Evolutionary conservation across 2,113 vertebrate species (phyloP), one percentile per base, ranked within the genome.

Genomic region (human (Homo sapiens)): DNA sequence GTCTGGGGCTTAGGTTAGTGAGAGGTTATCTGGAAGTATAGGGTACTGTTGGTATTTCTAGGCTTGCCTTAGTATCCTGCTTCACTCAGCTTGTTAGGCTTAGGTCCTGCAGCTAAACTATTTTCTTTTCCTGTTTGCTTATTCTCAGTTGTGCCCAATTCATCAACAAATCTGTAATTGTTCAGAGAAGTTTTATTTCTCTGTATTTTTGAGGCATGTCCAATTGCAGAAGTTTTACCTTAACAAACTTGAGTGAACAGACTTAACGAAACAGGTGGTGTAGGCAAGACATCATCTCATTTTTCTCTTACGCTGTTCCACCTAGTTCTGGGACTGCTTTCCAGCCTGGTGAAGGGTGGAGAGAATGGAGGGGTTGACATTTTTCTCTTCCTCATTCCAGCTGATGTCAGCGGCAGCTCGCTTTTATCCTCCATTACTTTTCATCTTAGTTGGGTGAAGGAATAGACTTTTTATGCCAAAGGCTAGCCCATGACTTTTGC

Each of bases 341-440:
- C 66, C 30, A 45, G 57, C 20, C 68, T 4, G 0, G 4, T 17
- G 48, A 38, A 78, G 35, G 66, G 72, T 17, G 14, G 38, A 52
- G 83, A 72, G 50, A 61, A 8, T 32, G 18, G 18, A 43, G 50
- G 43, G 27, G 11, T 80, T 81, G 70, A 40, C 22, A 12, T 84
- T 92, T 92, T 72, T 76, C 91, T 97, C 59, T 89, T 94, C 80
- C 80, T 95, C 48, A 35, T 95, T 96, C 88, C 48, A 7, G 70
- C 82, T 79, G 59, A 55, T 68, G 17, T 90, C 83, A 70, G 89
- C 16, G 87, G 48, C 32, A 64, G 59, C 73, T 96, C 3, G 0
- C 48, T 13, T 70, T 87, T 83, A 25, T 91, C 81, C 40, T 85
- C 78, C 25, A n/a, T 59, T 35, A 1, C 52, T 95, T 87, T 90